Conservation (phyloP, 2,888 invertebrate genomes). For the Melikaiella ostensackeni region DNA sequence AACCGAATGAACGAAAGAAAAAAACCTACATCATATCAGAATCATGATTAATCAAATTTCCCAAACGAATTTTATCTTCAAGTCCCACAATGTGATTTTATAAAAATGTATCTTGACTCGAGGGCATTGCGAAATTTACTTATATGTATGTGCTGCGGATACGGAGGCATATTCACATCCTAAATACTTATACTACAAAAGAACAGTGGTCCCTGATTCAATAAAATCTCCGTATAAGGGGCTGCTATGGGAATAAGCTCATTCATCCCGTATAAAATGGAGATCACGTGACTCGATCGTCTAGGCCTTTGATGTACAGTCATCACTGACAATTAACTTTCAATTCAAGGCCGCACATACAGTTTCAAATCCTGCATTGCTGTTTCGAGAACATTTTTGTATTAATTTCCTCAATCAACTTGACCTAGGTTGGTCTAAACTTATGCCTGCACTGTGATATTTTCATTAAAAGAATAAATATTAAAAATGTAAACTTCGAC, state of each 20-base stretch:
- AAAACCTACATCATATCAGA: not conserved
- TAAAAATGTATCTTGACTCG: not conserved
- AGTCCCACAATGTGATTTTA: not conserved
- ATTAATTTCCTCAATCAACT: conserved; percentile 41
- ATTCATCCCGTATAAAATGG: conserved; percentile 67
- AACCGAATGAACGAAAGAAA: too few relatives aligned
- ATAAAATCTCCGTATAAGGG: conserved; percentile 28
- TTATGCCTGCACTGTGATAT: too few relatives aligned
- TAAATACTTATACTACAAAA: conserved; percentile 30
- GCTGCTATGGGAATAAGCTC: conserved; percentile 65
- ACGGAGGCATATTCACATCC: conserved; percentile 30
- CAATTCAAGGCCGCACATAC: conserved; percentile 63
- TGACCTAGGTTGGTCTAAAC: conserved; percentile 6
- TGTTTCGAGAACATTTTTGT: conserved; percentile 47
- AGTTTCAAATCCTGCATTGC: conserved; percentile 42
- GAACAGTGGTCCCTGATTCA: conserved; percentile 34
- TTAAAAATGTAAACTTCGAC: too few relatives aligned
- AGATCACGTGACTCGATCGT: conserved; percentile 62
- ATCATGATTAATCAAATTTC: not conserved
- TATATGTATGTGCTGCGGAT: conserved; percentile 26
- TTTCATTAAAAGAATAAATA: too few relatives aligned
- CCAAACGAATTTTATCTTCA: not conserved
- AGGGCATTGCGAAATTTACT: not conserved
- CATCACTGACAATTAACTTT: conserved; percentile 65
- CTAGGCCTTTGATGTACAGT: conserved; percentile 63